Base-by-base conservation (phyloP, 2,113 vertebrate species). In the Callopanchax toddi region DNA sequence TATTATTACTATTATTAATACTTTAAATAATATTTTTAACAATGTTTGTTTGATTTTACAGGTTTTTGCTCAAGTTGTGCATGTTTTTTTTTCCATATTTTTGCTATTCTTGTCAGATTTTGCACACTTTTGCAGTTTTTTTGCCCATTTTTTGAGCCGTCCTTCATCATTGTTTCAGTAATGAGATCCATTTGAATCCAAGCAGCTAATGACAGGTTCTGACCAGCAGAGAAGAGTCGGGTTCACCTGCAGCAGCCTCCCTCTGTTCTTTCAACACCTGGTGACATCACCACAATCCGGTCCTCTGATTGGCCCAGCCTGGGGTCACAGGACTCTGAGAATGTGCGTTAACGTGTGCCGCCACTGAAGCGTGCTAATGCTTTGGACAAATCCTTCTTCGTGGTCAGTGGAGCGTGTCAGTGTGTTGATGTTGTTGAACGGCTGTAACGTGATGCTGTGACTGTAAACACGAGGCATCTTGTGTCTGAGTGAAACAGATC, bases 211-310 rank as follows among this genome's bases (percentile, higher is more conserved):
- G 25, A 76, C 1, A 26, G 0, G 16, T 20, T 65, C 45, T 23
- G 3, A 29, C 52, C 36, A 26, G 45, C 0, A 1, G 2, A 32
- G 39, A 9, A 51, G 64, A 23, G 59, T 84, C 60, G 1, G 59
- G 65, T 71, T 62, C 81, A 60, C 10, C 10, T 6, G 62, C 66
- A 17, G 58, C 32, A 0, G 70, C 76, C 62, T n/a, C 65, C 72
- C 53, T 70, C 67, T n/a, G 36, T 20, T 60, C 67, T 17, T n/a
- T 2, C 13, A 50, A 63, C 50, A 62, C 60, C 67, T 60, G 50
- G 13, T 63, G 60, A 76, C 65, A 57, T 76, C 68, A 65, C 17
- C 11, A 0, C 3, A 40, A n/a, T 0, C 25, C n/a, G 0, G 59
- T 29, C 20, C 11, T 46, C 51, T 4, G 8, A 77, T 74, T 74